These are phyloP conservation scores for Trididemnum nubilum DNA, from an alignment of 23 tunicate species.

Conservation along the genomic window DNA sequence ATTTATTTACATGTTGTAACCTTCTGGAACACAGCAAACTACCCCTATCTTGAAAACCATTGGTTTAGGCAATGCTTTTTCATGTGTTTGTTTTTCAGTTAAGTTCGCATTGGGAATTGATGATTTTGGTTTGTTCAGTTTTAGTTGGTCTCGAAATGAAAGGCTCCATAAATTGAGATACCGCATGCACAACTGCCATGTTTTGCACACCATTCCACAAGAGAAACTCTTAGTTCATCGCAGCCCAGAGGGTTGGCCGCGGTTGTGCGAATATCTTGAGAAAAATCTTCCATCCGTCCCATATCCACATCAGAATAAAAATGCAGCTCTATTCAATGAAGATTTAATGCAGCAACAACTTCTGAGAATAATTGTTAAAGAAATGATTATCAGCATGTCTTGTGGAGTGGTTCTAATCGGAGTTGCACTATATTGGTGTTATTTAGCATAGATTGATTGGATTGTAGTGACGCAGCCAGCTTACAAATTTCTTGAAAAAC, in stretches of 20 bases:
- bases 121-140: neutral
- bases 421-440: neutral
- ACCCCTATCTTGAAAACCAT: too few species aligned
- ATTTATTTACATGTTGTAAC: too few species aligned
- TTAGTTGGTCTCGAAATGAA: conserved; percentile 40
- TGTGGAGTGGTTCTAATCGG: neutral
- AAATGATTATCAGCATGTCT: neutral
- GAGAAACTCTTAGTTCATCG: conserved; percentile 46
- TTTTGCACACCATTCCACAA: conserved; percentile 65
- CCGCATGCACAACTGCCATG: conserved; percentile 72
- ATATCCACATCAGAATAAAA: conserved; percentile 79
- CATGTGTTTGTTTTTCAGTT: too few species aligned
- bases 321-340: conserved; percentile 37
- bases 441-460: too few species aligned
- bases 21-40: too few species aligned
- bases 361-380: conserved; percentile 20
- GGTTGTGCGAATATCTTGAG: conserved; percentile 57
- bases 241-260: conserved; percentile 56
- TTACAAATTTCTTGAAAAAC: too few species aligned
- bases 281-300: conserved; percentile 47
- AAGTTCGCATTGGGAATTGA: conserved; percentile 40
- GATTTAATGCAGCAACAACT: conserved; percentile 15
- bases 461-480: too few species aligned
- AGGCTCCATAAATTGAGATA: conserved; percentile 70
- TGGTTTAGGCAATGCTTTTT: too few species aligned